Percentiles rank a stretch among this genome's conserved stretches.
Conservation (phyloP, 2,113 vertebrate species). For the Gallinago jamesoni region DNA sequence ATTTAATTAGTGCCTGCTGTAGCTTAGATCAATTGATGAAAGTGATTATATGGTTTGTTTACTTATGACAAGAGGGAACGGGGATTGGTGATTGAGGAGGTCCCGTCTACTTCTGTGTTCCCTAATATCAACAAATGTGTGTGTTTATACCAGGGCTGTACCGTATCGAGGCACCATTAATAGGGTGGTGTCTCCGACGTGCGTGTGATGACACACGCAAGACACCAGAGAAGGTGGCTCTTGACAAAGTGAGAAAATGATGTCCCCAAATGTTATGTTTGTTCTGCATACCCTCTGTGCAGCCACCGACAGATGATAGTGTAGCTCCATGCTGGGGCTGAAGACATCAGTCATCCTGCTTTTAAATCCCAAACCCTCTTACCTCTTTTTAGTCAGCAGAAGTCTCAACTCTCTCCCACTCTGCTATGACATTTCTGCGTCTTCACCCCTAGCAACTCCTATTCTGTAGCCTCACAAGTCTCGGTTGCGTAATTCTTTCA, state of each 20-base stretch:
- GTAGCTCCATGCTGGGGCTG: background rate
- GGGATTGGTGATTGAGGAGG: slow-evolving; percentile 25
- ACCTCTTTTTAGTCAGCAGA: background rate
- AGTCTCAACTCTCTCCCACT: slow-evolving; percentile 11
- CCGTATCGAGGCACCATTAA: background rate
- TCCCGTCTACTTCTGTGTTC: background rate
- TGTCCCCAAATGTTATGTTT: background rate
- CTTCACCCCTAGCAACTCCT: slow-evolving; percentile 7
- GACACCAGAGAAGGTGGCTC: background rate
- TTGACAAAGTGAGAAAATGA: slow-evolving; percentile 12
- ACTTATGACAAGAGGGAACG: slow-evolving; percentile 19
- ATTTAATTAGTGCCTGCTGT: slow-evolving; percentile 30
- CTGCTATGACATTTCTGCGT: slow-evolving; percentile 16
- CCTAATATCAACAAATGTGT: slow-evolving; percentile 9
- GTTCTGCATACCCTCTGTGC: background rate
- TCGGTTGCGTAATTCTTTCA: slow-evolving; percentile 12
- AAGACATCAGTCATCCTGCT: background rate
- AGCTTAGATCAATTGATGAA: slow-evolving; percentile 49
- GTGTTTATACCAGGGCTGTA: background rate
- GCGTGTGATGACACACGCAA: background rate
- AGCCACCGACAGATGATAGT: background rate
- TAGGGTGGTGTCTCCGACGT: background rate
- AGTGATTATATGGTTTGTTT: slow-evolving; percentile 57
- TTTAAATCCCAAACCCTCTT: background rate
- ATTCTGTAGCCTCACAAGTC: slow-evolving; percentile 1